Conservation (phyloP, 2,113 vertebrate species). For the Micronycteris hirsuta region DNA sequence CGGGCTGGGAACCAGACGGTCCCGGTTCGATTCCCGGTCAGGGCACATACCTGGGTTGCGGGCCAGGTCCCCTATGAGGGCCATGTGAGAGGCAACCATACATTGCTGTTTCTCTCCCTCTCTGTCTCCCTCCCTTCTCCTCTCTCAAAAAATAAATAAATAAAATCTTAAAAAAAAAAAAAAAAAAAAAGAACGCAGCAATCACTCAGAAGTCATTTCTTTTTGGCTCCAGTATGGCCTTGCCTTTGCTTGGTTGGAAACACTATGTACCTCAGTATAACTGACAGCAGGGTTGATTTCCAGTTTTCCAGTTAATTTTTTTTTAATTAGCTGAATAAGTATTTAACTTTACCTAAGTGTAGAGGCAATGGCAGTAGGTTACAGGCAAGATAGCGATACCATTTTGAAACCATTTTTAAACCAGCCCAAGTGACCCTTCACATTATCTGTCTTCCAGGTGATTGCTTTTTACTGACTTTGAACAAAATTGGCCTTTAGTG, state of each 20-base stretch:
- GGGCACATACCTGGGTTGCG: too few relatives aligned
- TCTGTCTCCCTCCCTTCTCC: too few relatives aligned
- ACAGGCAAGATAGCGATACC: background rate
- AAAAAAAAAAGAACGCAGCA: background rate
- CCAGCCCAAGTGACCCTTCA: background rate
- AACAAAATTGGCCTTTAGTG: background rate
- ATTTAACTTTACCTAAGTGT: conserved; percentile 30
- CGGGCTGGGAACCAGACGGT: too few relatives aligned
- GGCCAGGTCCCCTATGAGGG: too few relatives aligned
- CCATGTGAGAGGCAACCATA: too few relatives aligned
- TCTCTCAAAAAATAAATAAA: too few relatives aligned
- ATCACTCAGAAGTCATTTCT: background rate
- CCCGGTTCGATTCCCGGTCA: too few relatives aligned
- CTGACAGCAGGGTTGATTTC: background rate
- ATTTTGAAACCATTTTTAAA: conserved; percentile 20
- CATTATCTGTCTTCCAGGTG: background rate
- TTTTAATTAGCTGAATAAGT: background rate
- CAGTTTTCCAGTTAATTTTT: conserved; percentile 8
- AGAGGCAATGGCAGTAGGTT: background rate
- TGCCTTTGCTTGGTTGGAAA: conserved; percentile 44
- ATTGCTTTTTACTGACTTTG: conserved; percentile 32
- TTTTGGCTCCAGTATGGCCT: background rate
- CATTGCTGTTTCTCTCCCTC: too few relatives aligned
- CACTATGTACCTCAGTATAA: background rate
- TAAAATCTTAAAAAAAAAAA: too few relatives aligned